phyloP scores from a whole-genome alignment of 2,888 invertebrate genomes.

The Limnephilus lunatus region DNA sequence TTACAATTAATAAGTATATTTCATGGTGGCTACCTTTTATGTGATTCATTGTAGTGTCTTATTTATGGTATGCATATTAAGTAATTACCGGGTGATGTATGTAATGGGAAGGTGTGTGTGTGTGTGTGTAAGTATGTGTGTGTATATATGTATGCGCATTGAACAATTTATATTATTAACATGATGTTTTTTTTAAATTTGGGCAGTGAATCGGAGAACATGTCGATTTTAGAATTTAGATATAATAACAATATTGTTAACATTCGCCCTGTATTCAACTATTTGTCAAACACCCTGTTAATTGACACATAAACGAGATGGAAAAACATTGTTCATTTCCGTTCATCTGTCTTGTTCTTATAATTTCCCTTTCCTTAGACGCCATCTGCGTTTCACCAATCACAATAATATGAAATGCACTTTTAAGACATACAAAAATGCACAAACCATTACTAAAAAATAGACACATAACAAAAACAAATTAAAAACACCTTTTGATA shows the following conservation, averaged over 20 bases:
- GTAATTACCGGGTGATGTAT: too few relatives aligned
- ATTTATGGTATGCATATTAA: too few relatives aligned
- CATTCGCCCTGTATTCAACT: neutral
- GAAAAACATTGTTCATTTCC: conserved; percentile 32
- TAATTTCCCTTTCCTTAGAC: conserved; percentile 32
- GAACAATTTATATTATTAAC: too few relatives aligned
- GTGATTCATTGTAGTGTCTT: too few relatives aligned
- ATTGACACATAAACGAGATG: conserved; percentile 21
- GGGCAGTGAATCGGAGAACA: too few relatives aligned
- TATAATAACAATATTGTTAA: neutral
- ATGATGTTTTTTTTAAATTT: too few relatives aligned
- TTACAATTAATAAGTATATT: too few relatives aligned
- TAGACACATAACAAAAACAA: neutral
- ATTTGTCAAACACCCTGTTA: conserved; percentile 15
- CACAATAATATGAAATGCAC: neutral
- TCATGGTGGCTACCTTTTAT: too few relatives aligned
- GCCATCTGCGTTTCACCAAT: neutral
- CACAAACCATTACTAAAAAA: neutral
- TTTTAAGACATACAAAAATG: neutral
- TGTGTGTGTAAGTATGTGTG: too few relatives aligned
- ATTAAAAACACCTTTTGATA: neutral
- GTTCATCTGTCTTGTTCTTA: conserved; percentile 38
- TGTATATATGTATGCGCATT: too few relatives aligned
- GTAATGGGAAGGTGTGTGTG: too few relatives aligned
- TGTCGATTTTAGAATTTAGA: too few relatives aligned